Evolutionary conservation across 2,888 invertebrate genomes (phyloP).

Genomic region (Phragmatobia fuliginosa): DNA sequence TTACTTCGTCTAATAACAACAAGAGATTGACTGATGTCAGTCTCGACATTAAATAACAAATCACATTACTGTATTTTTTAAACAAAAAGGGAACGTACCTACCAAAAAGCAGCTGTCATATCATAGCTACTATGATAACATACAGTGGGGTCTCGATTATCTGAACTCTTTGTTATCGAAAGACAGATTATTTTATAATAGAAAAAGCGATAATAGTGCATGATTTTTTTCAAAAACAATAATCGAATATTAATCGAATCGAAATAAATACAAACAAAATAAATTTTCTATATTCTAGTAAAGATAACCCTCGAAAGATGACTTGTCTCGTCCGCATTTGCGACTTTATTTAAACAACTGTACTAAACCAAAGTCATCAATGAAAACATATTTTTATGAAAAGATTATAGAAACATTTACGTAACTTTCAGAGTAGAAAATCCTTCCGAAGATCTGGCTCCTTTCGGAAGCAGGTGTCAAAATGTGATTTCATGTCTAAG

Average conservation of each 20-base stretch:
- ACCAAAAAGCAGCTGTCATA: not conserved
- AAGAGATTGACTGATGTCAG: not conserved
- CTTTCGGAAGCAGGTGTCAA: no score
- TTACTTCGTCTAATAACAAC: not conserved
- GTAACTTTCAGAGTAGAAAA: no score
- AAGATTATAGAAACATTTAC: no score
- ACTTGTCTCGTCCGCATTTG: not conserved
- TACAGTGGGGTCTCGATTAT: not conserved
- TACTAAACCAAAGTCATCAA: not conserved
- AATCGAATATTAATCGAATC: no score
- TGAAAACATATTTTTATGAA: not conserved
- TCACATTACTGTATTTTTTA: not conserved
- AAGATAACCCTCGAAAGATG: not conserved
- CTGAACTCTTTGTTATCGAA: not conserved
- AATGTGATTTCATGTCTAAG: no score
- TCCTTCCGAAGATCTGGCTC: no score
- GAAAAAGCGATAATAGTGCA: not conserved
- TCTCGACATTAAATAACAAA: not conserved
- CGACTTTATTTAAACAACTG: not conserved
- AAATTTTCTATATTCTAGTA: no score
- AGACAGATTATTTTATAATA: not conserved
- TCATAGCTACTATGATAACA: not conserved
- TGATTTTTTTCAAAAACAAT: no score
- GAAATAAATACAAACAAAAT: no score
- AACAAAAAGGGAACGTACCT: not conserved